Conservation (phyloP, 37 sponge, comb jelly and placozoan species). For the Cladorhizidae sp. region DNA sequence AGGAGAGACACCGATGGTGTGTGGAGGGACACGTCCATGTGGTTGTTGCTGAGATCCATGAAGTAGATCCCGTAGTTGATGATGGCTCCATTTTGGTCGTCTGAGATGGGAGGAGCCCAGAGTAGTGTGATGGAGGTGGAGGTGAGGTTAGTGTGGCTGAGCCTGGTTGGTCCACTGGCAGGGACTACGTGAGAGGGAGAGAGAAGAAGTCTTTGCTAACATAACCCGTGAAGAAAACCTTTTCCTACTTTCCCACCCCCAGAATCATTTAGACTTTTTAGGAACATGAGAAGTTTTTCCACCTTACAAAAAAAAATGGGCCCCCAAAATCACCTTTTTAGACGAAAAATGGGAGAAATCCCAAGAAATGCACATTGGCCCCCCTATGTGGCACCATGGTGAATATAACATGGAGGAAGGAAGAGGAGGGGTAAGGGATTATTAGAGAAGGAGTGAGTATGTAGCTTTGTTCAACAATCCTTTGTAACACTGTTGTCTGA, state of each 20-base stretch:
- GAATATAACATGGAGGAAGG: too few relatives aligned
- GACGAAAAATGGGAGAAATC: not conserved
- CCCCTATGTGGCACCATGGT: too few relatives aligned
- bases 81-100: constrained; percentile 23
- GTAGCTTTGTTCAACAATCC: too few relatives aligned
- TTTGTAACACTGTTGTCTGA: too few relatives aligned
- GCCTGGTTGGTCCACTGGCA: constrained; percentile 2
- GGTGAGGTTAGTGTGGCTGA: not conserved
- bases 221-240: not conserved
- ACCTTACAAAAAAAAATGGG: not conserved
- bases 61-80: constrained; percentile 19
- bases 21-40: not conserved
- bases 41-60: not conserved
- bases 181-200: constrained; percentile 14
- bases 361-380: not conserved
- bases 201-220: not conserved
- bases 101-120: constrained; percentile 15
- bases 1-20: not conserved
- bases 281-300: too few relatives aligned
- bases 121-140: not conserved
- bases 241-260: not conserved
- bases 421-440: too few relatives aligned
- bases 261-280: too few relatives aligned
- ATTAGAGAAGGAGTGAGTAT: too few relatives aligned
- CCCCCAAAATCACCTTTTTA: not conserved